These are phyloP conservation scores for Bubo bubo DNA, from an alignment of 2,113 vertebrate genomes.

Conservation along the genomic window DNA sequence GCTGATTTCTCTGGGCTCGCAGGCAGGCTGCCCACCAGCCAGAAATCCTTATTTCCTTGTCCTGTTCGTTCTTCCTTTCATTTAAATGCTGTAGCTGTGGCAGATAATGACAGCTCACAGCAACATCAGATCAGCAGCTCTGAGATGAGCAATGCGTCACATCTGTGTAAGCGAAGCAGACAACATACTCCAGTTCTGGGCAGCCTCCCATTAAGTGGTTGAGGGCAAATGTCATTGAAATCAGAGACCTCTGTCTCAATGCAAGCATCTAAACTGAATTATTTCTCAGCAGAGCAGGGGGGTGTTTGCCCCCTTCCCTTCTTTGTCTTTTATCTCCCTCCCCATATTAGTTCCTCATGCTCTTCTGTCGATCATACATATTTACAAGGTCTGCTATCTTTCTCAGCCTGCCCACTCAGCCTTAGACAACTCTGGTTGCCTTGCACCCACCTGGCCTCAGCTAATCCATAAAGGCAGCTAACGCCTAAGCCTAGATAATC, in stretches of 20 bases:
- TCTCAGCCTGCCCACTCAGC: background rate
- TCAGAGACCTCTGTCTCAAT: background rate
- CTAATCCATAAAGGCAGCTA: background rate
- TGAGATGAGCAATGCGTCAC: background rate
- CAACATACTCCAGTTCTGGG: background rate
- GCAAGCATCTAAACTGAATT: background rate
- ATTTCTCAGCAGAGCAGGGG: background rate
- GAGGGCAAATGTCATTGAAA: background rate
- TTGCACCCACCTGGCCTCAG: background rate
- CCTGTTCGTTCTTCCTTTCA: background rate
- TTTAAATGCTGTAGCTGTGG: background rate
- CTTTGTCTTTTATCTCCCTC: background rate
- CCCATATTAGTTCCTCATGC: background rate
- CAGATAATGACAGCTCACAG: background rate
- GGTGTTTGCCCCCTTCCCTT: rapidly evolving
- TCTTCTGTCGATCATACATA: background rate
- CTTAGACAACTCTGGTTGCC: background rate
- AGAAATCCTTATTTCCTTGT: background rate
- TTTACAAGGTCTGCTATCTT: background rate
- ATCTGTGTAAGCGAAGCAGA: background rate
- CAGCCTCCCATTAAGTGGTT: background rate
- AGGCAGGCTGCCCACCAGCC: background rate
- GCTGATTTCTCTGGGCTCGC: background rate
- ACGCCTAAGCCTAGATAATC: background rate
- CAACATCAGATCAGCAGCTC: background rate